Conservation (phyloP, 2,797 vertebrate genomes). For the Galaxias olidus region DNA sequence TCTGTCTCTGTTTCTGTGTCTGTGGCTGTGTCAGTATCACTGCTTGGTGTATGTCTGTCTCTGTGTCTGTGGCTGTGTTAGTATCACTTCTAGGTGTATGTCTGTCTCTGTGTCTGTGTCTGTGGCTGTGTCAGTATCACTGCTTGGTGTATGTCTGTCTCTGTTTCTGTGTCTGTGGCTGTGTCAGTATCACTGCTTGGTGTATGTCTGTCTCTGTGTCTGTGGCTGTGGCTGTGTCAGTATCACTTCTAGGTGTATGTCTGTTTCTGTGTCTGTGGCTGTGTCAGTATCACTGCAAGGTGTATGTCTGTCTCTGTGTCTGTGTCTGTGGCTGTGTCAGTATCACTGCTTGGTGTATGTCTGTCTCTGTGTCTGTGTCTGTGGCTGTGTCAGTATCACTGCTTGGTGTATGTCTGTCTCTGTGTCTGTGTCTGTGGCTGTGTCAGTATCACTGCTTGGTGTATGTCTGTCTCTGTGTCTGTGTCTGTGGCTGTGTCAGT, state of each 20-base stretch:
- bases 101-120: too few species aligned
- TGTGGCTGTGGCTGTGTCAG: neutral
- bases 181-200: neutral
- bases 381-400: constrained; percentile 36
- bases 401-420: constrained; percentile 24
- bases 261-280: constrained; percentile 16
- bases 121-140: too few species aligned
- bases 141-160: too few species aligned
- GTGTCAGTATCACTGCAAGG: neutral
- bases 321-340: constrained; percentile 1
- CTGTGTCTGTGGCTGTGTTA: too few species aligned
- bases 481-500: neutral
- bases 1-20: too few species aligned
- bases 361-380: constrained; percentile 26
- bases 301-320: constrained; percentile 14
- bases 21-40: too few species aligned
- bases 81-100: too few species aligned
- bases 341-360: constrained; percentile 30
- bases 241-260: neutral
- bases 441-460: neutral
- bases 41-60: too few species aligned
- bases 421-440: constrained; percentile 3
- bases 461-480: too few species aligned
- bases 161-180: too few species aligned
- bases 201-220: neutral